Conservation (phyloP, 2,797 vertebrate species). For the Arctocebus calabarensis region DNA sequence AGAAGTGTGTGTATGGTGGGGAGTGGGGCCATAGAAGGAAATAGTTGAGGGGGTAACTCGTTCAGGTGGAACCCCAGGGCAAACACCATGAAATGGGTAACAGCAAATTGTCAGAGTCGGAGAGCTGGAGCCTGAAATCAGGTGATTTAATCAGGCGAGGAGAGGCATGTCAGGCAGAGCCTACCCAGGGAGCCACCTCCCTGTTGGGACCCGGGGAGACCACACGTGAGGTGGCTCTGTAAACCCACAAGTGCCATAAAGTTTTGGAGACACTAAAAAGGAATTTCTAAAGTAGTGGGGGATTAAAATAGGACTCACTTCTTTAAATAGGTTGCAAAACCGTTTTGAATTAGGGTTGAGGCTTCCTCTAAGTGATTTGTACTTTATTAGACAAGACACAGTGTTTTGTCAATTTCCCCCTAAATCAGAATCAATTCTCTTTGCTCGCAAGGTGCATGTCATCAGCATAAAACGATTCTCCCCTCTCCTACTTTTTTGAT, state of each 20-base stretch:
- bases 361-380: constrained; percentile 39
- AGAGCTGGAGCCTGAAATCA: background rate
- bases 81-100: background rate
- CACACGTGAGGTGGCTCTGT: too few species aligned
- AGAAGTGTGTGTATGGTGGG: background rate
- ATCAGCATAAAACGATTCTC: constrained; percentile 10
- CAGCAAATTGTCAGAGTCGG: background rate
- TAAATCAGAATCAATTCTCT: constrained; percentile 49
- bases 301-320: constrained; percentile 36
- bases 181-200: background rate
- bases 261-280: background rate
- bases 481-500: background rate
- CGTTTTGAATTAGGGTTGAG: constrained; percentile 35
- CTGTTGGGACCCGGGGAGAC: background rate
- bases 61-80: background rate
- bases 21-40: background rate
- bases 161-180: background rate
- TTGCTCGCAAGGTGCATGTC: constrained; percentile 12
- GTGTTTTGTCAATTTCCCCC: background rate
- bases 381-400: constrained; percentile 27
- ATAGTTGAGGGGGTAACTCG: background rate
- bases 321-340: background rate
- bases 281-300: constrained; percentile 3
- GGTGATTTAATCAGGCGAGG: background rate
- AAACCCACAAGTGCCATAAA: background rate